Percentiles rank a stretch among this genome's conserved stretches.
Conservation (phyloP, 2,797 vertebrate genomes). For the Enteromius trimaculatus region DNA sequence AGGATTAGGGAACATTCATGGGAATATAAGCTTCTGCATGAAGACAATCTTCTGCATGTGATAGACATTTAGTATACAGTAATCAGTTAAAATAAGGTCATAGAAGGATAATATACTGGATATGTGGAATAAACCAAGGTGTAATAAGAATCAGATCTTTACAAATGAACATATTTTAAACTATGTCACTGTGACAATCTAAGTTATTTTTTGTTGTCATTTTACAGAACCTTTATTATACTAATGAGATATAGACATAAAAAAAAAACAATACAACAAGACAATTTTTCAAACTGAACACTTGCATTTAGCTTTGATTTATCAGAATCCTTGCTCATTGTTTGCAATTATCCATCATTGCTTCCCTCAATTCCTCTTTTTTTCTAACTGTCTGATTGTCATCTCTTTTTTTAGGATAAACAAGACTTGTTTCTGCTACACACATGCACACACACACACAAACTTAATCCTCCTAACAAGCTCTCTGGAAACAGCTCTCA, state of each 20-base stretch:
- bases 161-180: not conserved
- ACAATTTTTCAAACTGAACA: not conserved
- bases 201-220: not conserved
- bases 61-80: not conserved
- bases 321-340: not conserved
- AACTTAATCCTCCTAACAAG: not conserved
- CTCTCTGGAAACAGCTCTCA: constrained; percentile 1
- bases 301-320: not conserved
- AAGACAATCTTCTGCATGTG: not conserved
- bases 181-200: not conserved
- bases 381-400: constrained; percentile 4
- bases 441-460: not conserved
- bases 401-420: constrained; percentile 36
- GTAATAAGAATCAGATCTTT: not conserved
- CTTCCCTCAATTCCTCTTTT: not conserved
- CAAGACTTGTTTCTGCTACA: not conserved
- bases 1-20: constrained; percentile 16
- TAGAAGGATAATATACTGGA: not conserved
- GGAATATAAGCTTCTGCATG: constrained; percentile 15
- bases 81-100: not conserved
- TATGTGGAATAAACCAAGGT: not conserved
- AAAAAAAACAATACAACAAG: not conserved
- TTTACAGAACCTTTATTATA: not conserved
- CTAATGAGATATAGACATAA: not conserved
- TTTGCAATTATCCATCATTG: not conserved